These are phyloP conservation scores for Passer domesticus DNA, from an alignment of 2,113 vertebrate species.

Conservation along the genomic window DNA sequence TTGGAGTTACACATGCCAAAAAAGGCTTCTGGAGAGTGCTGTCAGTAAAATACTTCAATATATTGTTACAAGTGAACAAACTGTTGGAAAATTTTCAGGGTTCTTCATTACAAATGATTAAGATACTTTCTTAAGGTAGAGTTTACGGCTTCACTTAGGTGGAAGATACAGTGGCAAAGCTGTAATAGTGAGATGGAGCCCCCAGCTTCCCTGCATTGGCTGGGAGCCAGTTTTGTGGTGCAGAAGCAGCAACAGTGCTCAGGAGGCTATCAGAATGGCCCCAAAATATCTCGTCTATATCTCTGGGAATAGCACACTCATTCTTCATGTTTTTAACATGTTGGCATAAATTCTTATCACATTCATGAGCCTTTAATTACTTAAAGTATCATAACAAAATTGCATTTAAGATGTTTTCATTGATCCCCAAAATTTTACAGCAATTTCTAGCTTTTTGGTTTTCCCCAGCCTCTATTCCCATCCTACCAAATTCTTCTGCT, in stretches of 20 bases:
- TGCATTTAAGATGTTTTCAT: not conserved
- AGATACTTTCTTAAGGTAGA: not conserved
- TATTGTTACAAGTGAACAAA: not conserved
- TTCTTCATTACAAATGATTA: not conserved
- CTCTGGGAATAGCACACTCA: not conserved
- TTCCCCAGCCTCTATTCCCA: not conserved
- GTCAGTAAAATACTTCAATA: not conserved
- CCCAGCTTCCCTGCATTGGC: not conserved
- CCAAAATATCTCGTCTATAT: not conserved
- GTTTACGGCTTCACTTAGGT: not conserved
- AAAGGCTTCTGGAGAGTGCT: not conserved
- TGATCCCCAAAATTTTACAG: not conserved
- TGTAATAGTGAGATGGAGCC: not conserved
- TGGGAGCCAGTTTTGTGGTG: not conserved
- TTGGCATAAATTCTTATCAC: not conserved
- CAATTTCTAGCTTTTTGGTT: not conserved
- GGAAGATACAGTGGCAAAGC: not conserved
- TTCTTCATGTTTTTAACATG: not conserved
- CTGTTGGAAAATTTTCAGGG: not conserved
- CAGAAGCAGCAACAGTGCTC: not conserved
- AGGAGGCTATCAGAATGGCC: too few species aligned
- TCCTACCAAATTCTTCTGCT: not conserved
- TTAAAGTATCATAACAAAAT: not conserved
- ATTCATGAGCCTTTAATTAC: not conserved
- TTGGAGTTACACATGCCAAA: not conserved